A percentile compares a stretch with the other conserved stretches of the same genome.
Conservation (phyloP, 2,888 invertebrate species). For the Auanema freiburgensis region DNA sequence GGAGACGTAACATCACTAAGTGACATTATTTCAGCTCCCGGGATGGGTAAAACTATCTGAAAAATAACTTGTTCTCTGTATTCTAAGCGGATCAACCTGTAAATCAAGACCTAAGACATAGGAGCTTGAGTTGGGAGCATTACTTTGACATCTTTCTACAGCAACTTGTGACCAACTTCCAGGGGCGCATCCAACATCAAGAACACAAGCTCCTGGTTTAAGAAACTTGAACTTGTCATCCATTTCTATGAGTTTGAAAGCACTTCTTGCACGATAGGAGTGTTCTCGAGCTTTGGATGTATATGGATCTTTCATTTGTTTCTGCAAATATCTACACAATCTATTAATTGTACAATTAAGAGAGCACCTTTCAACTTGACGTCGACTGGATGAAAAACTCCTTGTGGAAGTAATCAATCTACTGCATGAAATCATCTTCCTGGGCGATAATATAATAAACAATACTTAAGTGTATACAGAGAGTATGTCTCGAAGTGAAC, state of each 20-base stretch:
- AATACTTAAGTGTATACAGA: no score
- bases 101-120: slow-evolving; percentile 57
- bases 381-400: no score
- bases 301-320: slow-evolving; percentile 55
- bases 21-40: slow-evolving; percentile 53
- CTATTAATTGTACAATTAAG: no score
- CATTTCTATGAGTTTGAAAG: slow-evolving; percentile 62
- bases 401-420: no score
- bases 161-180: slow-evolving; percentile 64
- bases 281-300: slow-evolving; percentile 50
- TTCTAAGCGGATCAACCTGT: slow-evolving; percentile 29
- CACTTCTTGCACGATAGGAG: slow-evolving; percentile 59
- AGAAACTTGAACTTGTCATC: slow-evolving; percentile 54
- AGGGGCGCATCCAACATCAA: slow-evolving; percentile 60
- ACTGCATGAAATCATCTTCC: no score
- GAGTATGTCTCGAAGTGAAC: neutral
- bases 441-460: neutral
- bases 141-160: slow-evolving; percentile 30
- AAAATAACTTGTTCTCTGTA: slow-evolving; percentile 7
- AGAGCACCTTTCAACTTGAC: no score
- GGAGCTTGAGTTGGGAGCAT: slow-evolving; percentile 25
- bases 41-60: slow-evolving; percentile 53
- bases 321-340: slow-evolving; percentile 41
- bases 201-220: slow-evolving; percentile 38
- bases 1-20: slow-evolving; percentile 49